Percentiles rank a stretch among this genome's conserved stretches.
These are phyloP conservation scores for Garra rufa DNA, from an alignment of 2,113 vertebrate genomes.

Conservation along the genomic window DNA sequence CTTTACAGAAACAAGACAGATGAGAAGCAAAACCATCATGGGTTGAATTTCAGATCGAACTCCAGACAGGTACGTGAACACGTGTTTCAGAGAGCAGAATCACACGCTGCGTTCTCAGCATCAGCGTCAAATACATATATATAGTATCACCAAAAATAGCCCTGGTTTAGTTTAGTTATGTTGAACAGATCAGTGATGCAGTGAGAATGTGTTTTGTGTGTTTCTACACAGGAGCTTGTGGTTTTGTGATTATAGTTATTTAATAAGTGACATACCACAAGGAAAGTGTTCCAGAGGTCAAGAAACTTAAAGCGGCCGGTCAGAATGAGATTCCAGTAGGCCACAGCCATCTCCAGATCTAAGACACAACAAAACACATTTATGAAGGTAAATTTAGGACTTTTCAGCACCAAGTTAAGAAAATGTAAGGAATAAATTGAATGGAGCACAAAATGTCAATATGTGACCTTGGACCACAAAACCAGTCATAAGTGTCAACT, in stretches of 20 bases:
- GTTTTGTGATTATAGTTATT: not conserved
- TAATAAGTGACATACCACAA: constrained; percentile 83
- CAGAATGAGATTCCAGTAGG: constrained; percentile 94
- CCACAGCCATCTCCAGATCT: constrained; percentile 97
- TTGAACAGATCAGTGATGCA: no score
- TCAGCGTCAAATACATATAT: no score
- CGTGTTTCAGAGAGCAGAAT: no score
- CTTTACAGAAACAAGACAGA: constrained; percentile 63
- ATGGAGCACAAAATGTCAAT: no score
- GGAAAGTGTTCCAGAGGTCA: constrained; percentile 96
- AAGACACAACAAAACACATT: constrained; percentile 44
- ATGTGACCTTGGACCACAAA: no score
- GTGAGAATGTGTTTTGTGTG: not conserved
- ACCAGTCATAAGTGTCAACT: no score
- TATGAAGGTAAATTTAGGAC: no score
- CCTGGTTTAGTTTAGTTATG: not conserved
- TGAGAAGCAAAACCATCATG: not conserved
- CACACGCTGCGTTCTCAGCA: not conserved
- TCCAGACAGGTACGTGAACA: no score
- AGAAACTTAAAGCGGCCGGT: constrained; percentile 94
- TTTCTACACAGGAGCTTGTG: no score
- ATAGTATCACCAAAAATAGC: not conserved
- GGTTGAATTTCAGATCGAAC: not conserved
- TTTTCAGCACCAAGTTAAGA: no score
- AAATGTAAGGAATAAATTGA: no score